These are phyloP conservation scores for Pseudococcus viburni DNA, from an alignment of 2,888 invertebrate genomes.

Conservation along the genomic window DNA sequence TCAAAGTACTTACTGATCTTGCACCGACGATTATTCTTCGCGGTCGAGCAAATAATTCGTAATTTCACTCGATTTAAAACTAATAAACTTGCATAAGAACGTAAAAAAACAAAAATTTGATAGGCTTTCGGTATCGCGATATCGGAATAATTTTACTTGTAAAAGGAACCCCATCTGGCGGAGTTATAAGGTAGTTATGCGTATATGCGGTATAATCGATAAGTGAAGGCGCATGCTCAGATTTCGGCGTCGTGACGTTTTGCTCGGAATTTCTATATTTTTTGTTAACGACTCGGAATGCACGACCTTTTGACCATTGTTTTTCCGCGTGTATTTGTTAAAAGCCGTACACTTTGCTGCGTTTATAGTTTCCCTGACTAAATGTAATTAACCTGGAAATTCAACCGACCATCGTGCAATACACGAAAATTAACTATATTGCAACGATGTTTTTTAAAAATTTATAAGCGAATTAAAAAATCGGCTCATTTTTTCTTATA, in stretches of 20 bases:
- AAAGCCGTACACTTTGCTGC: background rate
- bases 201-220: slow-evolving; percentile 27
- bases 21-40: background rate
- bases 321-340: slow-evolving; percentile 4
- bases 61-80: background rate
- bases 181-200: slow-evolving; percentile 29
- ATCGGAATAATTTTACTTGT: background rate
- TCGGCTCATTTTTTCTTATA: background rate
- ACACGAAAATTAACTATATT: slow-evolving; percentile 8
- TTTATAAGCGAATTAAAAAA: background rate
- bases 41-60: background rate
- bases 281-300: slow-evolving; percentile 21
- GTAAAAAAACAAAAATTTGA: slow-evolving; percentile 42
- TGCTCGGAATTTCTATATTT: slow-evolving; percentile 26
- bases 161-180: slow-evolving; percentile 19
- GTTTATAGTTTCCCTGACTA: slow-evolving; percentile 36
- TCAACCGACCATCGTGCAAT: slow-evolving; percentile 12
- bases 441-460: background rate
- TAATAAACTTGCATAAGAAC: background rate
- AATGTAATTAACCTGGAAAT: slow-evolving; percentile 56
- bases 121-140: slow-evolving; percentile 40
- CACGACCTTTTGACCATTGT: slow-evolving; percentile 53
- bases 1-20: background rate
- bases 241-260: slow-evolving; percentile 38
- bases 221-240: slow-evolving; percentile 44